Evolutionary conservation across 2,888 invertebrate genomes (phyloP), one percentile per base, ranked within the genome.

Genomic region (Drosophila sordidula): DNA sequence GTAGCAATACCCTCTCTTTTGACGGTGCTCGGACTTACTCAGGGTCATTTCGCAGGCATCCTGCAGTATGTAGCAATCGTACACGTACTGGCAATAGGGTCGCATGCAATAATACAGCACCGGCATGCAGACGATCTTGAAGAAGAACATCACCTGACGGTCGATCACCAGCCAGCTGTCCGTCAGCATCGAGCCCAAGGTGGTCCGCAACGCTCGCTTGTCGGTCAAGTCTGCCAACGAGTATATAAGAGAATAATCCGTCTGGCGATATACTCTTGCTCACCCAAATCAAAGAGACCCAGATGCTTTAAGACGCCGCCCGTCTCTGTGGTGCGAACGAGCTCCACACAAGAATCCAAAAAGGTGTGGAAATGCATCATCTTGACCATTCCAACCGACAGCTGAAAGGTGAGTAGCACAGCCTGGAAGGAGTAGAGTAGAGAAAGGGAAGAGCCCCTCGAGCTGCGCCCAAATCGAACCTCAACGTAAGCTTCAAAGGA

Each of bases 401-500:
- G 50, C 52, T 86, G 85, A 47, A 82, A 89, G 26, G 67, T 70
- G 0, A 89, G 65, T 11, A 89, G 34, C 12, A 86, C 78, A 6
- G 89, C 67, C 85, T 85, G 3, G 14, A 36, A 16, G 4, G 6
- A 46, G 3, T 32, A 1, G 4, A 22, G n/a, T 26, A 18, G 22
- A 34, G 6, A 16, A 6, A 1, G 9, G 9, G n/a, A 14, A 14
- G 3, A 18, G 0, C 8, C 3, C 0, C 2, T 22, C 2, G 6
- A 6, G 4, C 0, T n/a, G 2, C 2, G 6, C 1, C 1, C 0
- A 1, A 41, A 12, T 8, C 38, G 1, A 9, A 85, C 85, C 87
- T 86, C 85, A 9, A 87, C 86, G 29, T 89, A 85, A 5, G 79
- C 65, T 58, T 87, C 87, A 50, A 86, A 86, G 12, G 89, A 84